Evolutionary conservation across 2,113 vertebrate genomes (phyloP), one percentile per base, ranked within the genome.

Genomic region (Isichthys henryi): DNA sequence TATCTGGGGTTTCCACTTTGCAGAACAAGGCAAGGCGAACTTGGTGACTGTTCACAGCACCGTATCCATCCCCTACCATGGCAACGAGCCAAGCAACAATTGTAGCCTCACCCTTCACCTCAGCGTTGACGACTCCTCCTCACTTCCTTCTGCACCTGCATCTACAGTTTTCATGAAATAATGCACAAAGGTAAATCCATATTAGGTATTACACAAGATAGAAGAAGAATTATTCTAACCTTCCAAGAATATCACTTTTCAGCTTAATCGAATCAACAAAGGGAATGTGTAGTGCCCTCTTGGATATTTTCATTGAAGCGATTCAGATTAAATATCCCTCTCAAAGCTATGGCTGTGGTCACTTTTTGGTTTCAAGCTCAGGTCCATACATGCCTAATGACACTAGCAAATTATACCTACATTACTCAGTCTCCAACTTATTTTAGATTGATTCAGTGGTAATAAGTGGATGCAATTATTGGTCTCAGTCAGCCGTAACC

Each of bases 1-100:
- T 92, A 89, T 96, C 95, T 89, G 96, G 96, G 43, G 94, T 92
- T 0, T 93, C 56, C 93, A 96, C 88, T 94, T 97, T 62, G 92
- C 94, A 3, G 96, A 97, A 90, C 95, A 97, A 90, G 91, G 94
- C 27, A 91, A 93, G 89, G 95, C 96, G 91, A 95, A 97, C 0
- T 89, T 92, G 92, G 92, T 97, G 93, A 94, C 92, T 0, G 6
- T 97, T 85, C 91, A 94, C 94, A 97, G 96, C 93, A 97, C 96
- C 0, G 93, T 97, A 8, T 96, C 96, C 39, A 90, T 96, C 88
- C 91, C 94, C 77, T 96, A 95, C 84, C 90, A 88, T 11, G 53
- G 77, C n/a, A 70, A 77, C 0, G 90, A 92, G 15, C 89, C 92
- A 0, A 89, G 89, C 0, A 91, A 91, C 23, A 94, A 89, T 46